Conservation (phyloP, 2,888 invertebrate genomes). For the Elgonia sp. region DNA sequence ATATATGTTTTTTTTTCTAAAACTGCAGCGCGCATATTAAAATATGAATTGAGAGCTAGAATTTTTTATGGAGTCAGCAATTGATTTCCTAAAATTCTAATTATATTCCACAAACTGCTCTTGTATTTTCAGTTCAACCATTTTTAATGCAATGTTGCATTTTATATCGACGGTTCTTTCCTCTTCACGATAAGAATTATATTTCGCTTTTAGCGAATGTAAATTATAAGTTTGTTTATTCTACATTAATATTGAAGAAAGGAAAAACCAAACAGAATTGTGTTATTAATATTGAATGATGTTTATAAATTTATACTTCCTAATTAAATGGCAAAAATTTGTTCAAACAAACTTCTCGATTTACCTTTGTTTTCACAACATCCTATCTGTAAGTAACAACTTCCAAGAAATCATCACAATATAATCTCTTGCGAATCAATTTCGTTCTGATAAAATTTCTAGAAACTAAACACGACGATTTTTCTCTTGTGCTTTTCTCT, state of each 20-base stretch:
- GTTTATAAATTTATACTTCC: not conserved
- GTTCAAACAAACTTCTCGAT: slow-evolving; percentile 1
- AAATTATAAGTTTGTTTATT: slow-evolving; percentile 14
- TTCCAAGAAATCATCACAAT: slow-evolving; percentile 13
- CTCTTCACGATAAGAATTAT: not conserved
- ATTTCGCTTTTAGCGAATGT: not conserved
- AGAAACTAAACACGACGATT: slow-evolving; percentile 32
- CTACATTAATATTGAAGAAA: not conserved
- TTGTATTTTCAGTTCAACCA: not conserved
- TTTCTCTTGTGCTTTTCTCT: slow-evolving; percentile 29
- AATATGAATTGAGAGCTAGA: slow-evolving; percentile 18
- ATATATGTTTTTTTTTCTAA: slow-evolving; percentile 18
- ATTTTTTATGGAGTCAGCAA: slow-evolving; percentile 13
- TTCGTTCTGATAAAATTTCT: slow-evolving; percentile 28
- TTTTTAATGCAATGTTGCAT: slow-evolving; percentile 16
- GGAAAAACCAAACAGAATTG: not conserved
- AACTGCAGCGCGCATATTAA: slow-evolving; percentile 12
- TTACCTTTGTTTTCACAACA: not conserved
- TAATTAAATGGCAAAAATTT: not conserved
- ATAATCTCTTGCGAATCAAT: slow-evolving; percentile 40
- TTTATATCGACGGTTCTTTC: slow-evolving; percentile 9
- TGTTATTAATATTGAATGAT: slow-evolving; percentile 7
- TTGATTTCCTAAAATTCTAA: not conserved
- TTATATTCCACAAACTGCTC: slow-evolving; percentile 8
- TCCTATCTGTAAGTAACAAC: not conserved